Percentiles rank a stretch among this genome's conserved stretches.
Conservation (phyloP, 2,888 invertebrate genomes). For the Lasioglossum zephyrum region DNA sequence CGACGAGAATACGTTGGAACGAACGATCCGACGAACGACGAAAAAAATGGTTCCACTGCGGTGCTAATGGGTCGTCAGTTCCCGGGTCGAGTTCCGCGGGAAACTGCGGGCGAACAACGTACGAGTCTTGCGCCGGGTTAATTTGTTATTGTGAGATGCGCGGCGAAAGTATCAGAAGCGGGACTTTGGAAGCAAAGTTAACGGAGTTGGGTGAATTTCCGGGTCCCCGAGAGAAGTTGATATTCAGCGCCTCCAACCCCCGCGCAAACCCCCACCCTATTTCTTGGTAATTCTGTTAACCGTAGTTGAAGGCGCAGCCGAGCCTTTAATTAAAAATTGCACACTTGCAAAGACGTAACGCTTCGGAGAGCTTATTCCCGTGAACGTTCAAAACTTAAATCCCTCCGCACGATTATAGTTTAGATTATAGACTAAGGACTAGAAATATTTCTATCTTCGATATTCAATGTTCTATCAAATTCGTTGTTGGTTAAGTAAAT, state of each 20-base stretch:
- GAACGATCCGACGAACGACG: background rate
- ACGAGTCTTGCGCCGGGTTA: constrained; percentile 23
- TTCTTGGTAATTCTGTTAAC: constrained; percentile 54
- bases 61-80: background rate
- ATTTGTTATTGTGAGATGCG: constrained; percentile 44
- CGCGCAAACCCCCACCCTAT: background rate
- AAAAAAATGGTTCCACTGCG: background rate
- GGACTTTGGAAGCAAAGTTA: constrained; percentile 47
- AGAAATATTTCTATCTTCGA: too few relatives aligned
- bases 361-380: background rate
- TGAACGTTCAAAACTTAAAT: background rate
- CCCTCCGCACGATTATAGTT: background rate
- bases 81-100: background rate
- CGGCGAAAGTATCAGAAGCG: constrained; percentile 37
- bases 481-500: too few relatives aligned
- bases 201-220: constrained; percentile 50
- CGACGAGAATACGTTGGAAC: background rate
- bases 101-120: background rate
- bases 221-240: constrained; percentile 44
- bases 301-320: constrained; percentile 26
- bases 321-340: constrained; percentile 46
- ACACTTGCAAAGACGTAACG: constrained; percentile 16
- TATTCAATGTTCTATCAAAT: too few relatives aligned
- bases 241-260: constrained; percentile 27
- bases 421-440: background rate